Base-by-base conservation (phyloP, 1,140 invertebrate species). In the Rhagoletis pomonella region DNA sequence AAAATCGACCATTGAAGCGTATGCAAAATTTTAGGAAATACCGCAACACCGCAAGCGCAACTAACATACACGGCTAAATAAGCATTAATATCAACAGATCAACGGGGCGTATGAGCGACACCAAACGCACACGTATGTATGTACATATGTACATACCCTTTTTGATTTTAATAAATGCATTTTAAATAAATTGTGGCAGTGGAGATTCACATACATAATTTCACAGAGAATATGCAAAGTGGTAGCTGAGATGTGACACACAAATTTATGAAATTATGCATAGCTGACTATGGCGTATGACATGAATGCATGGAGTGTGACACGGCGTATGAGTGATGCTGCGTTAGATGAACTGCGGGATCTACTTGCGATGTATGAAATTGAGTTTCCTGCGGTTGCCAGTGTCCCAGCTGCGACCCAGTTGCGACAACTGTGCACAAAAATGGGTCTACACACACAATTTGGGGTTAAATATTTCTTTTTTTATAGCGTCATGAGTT, bases 181-280 rank as follows among this genome's bases (percentile, higher is more conserved):
- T 73, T 17, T 47, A 17, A 73, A 73, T 17, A 73, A 73, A 73
- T 73, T 73, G 14, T 2, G 42, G 39, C 42, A 14, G 10, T 14
- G 42, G 39, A 69, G 44, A 47, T 62, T 62, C n/a, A 29, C 64
- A n/a, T 67, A 42, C 67, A 69, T 47, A 69, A 69, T 39, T 69
- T 47, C 44, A 12, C 4, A 69, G 1, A 44, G 39, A 29, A 69
- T 69, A 9, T 44, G 12, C 14, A 10, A 10, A 14, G 9, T 55
- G 9, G 50, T 6, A 55, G 9, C 4, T 55, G 50, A 55, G 4
- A 6, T 55, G 9, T 55, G 50, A 4, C 50, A 55, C 50, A 55
- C 9, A 55, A 55, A 55, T 55, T 55, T 55, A 55, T 55, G 50
- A 55, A 55, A 55, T 9, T 9, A 55, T 44, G 39, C 17, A 12